A percentile compares a stretch with the other conserved stretches of the same genome.
Evolutionary conservation across 2,113 vertebrate species (phyloP).

Genomic region (Petrocephalus zakoni): DNA sequence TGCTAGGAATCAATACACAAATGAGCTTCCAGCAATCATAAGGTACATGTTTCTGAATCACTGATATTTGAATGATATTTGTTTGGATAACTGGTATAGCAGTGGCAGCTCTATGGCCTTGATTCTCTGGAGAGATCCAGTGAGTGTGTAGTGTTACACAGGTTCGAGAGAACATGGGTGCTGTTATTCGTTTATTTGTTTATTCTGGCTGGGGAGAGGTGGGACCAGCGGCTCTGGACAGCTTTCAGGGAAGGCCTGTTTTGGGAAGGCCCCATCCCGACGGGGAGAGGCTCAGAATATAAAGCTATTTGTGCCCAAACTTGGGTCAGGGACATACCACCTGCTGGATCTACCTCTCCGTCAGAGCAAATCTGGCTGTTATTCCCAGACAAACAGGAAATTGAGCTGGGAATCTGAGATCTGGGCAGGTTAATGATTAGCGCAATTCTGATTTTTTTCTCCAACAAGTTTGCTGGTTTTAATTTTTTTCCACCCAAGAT

Average conservation of each 20-base stretch:
- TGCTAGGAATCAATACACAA: neutral
- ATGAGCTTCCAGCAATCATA: neutral
- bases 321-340: neutral
- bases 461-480: neutral
- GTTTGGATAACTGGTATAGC: neutral
- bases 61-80: neutral
- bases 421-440: constrained; percentile 10
- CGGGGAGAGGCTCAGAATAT: neutral
- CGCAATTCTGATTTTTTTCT: neutral
- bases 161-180: neutral
- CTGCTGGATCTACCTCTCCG: neutral
- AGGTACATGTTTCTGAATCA: neutral
- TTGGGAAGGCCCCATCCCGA: neutral
- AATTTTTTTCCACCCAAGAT: neutral
- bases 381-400: constrained; percentile 6
- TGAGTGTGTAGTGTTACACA: too few species aligned
- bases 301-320: neutral
- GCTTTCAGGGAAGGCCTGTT: neutral
- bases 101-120: neutral
- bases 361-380: neutral
- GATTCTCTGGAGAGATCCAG: too few species aligned
- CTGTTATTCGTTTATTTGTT: neutral
- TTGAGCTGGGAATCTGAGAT: neutral
- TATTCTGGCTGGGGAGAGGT: neutral
- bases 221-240: neutral